Conservation (phyloP, 2,113 vertebrate species). For the Caranx ignobilis region DNA sequence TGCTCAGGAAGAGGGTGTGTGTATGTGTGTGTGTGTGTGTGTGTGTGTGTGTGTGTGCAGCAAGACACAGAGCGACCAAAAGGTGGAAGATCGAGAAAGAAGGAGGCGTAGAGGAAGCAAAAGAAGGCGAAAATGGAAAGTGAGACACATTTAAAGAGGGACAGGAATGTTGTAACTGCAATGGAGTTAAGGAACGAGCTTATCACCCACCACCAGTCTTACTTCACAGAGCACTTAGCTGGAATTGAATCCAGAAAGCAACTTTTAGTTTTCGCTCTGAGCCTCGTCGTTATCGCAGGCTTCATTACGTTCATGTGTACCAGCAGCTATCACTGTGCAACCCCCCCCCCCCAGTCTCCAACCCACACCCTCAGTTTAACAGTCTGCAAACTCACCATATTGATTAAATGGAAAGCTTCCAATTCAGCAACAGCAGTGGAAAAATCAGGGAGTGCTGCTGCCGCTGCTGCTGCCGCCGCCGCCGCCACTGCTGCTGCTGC, state of each 20-base stretch:
- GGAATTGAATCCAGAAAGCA: constrained; percentile 40
- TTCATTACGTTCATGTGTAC: not conserved
- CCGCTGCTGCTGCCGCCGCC: too few species aligned
- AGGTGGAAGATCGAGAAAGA: not conserved
- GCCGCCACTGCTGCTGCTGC: too few species aligned
- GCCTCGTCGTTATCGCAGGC: constrained; percentile 6
- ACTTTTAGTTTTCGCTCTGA: constrained; percentile 28
- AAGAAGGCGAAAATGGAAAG: constrained; percentile 2
- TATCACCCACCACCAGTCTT: constrained; percentile 27
- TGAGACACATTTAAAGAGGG: constrained; percentile 2
- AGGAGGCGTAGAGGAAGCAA: not conserved
- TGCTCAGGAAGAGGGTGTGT: constrained; percentile 47
- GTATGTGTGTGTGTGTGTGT: not conserved
- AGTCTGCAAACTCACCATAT: constrained; percentile 13
- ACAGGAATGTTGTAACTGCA: constrained; percentile 38
- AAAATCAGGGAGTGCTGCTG: constrained; percentile 44
- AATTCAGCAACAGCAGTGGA: constrained; percentile 34
- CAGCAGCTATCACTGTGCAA: not conserved
- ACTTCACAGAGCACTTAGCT: constrained; percentile 10
- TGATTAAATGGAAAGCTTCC: constrained; percentile 33
- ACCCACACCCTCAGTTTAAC: not conserved
- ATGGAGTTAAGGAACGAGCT: constrained; percentile 41
- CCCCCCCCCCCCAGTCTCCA: too few species aligned
- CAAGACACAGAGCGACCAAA: not conserved
- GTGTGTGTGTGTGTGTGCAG: not conserved